phyloP scores from a whole-genome alignment of 2,113 vertebrate genomes.

The Gallinago media region DNA sequence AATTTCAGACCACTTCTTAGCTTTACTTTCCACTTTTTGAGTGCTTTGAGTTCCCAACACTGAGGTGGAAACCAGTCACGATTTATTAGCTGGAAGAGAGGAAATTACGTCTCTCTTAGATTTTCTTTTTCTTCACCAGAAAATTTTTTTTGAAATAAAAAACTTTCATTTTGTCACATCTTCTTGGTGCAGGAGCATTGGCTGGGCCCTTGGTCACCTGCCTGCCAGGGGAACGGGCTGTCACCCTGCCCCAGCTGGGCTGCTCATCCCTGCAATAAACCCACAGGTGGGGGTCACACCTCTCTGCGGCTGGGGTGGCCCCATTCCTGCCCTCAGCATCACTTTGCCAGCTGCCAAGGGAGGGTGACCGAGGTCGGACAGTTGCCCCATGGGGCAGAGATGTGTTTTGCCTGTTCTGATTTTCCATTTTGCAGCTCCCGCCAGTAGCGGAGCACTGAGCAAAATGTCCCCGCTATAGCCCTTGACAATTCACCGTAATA shows the following conservation, averaged over 20 bases:
- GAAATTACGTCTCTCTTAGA: neutral
- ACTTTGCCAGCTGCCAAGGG: neutral
- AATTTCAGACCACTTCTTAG: neutral
- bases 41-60: neutral
- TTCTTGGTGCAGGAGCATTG: neutral
- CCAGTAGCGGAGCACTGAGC: neutral
- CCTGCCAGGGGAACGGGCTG: neutral
- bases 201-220: neutral
- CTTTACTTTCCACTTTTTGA: neutral
- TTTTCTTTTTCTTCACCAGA: neutral
- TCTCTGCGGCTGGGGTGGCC: neutral
- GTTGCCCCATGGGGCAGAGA: neutral
- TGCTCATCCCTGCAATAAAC: rapidly evolving
- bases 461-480: constrained; percentile 18
- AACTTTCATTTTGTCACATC: neutral
- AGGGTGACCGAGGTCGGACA: neutral
- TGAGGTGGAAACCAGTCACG: rapidly evolving
- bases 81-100: neutral
- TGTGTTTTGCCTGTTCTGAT: neutral
- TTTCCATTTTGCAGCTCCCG: constrained; percentile 27
- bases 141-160: neutral
- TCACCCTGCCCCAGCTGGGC: neutral
- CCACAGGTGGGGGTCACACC: rapidly evolving
- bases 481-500: neutral
- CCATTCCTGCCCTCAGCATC: neutral